Percentiles rank a stretch among this genome's conserved stretches.
Conservation (phyloP, 2,113 vertebrate species). For the Pachycephala philippinensis region DNA sequence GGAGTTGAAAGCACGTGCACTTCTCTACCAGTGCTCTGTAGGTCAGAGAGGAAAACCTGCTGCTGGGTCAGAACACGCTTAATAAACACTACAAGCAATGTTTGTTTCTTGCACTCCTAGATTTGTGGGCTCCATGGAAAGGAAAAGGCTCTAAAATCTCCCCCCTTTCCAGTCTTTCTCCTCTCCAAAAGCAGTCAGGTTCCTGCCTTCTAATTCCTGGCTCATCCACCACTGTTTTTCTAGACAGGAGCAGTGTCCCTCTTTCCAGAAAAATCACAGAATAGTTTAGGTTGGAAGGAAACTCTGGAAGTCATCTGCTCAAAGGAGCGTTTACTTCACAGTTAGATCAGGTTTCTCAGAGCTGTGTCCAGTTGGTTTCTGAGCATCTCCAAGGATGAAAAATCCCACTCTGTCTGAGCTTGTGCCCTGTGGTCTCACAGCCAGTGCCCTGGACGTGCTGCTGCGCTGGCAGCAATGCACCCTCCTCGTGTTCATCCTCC, state of each 20-base stretch:
- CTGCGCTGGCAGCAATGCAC: accelerated
- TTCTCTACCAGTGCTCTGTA: background rate
- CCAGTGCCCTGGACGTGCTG: background rate
- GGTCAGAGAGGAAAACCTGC: background rate
- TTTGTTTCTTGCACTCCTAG: background rate
- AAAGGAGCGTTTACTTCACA: background rate
- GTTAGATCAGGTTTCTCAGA: background rate
- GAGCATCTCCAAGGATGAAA: background rate
- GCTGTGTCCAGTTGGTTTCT: background rate
- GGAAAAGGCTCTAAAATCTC: background rate
- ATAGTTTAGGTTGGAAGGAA: background rate
- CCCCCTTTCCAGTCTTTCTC: background rate
- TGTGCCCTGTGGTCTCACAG: background rate
- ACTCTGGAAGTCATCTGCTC: background rate
- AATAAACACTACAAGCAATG: background rate
- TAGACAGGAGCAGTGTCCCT: background rate
- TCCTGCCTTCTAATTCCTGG: background rate
- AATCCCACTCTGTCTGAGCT: background rate
- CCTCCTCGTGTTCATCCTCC: background rate
- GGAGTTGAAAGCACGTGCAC: background rate
- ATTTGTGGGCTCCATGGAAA: background rate
- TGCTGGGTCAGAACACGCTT: background rate
- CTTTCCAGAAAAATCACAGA: background rate
- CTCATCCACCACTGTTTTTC: background rate
- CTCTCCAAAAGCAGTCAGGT: background rate